Conservation (phyloP, 2,888 invertebrate species). For the Spisula subtruncata region DNA sequence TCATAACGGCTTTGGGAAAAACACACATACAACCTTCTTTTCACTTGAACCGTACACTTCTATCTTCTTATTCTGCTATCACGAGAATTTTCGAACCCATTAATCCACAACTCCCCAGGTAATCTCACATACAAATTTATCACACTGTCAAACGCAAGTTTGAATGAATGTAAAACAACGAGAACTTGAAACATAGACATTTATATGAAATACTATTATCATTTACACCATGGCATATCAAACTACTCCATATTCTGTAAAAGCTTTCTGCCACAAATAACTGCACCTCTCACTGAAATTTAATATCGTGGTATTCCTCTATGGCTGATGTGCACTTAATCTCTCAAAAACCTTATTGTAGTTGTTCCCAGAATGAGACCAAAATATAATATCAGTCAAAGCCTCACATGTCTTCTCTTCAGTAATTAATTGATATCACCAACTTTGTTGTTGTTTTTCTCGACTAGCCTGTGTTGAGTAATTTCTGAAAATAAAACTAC, state of each 20-base stretch:
- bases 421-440: not conserved
- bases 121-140: no score
- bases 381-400: not conserved
- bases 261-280: not conserved
- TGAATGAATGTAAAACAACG: no score
- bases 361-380: conserved; percentile 34
- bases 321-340: not conserved
- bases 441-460: not conserved
- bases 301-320: not conserved
- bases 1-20: no score
- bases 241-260: not conserved
- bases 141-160: no score
- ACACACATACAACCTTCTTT: no score
- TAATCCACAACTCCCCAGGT: no score
- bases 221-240: no score
- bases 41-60: no score
- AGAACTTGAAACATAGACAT: no score
- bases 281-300: not conserved
- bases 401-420: not conserved
- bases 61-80: no score
- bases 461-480: not conserved
- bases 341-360: conserved; percentile 4
- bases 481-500: conserved; percentile 36
- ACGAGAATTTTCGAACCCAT: no score
- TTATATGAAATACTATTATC: not conserved